phyloP scores from a whole-genome alignment of 1,140 invertebrate species.

The Hylaeus anthracinus region DNA sequence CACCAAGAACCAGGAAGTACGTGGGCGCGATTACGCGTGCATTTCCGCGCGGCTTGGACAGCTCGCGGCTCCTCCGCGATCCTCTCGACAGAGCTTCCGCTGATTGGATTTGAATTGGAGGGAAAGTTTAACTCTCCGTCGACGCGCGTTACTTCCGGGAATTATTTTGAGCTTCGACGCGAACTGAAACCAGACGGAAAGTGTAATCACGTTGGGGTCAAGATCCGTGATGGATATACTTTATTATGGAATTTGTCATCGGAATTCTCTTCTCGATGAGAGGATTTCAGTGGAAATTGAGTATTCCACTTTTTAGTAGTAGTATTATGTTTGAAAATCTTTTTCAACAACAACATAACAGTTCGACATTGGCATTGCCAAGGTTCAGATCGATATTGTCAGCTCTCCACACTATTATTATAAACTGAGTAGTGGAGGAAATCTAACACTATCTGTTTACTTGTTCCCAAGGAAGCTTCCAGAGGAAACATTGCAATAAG shows the following conservation, averaged over 20 bases:
- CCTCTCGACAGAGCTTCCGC: conserved; percentile 57
- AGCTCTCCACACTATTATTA: no score
- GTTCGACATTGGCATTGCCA: no score
- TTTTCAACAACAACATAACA: no score
- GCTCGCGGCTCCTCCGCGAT: conserved; percentile 24
- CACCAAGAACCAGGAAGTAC: conserved; percentile 27
- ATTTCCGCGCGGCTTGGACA: conserved; percentile 1
- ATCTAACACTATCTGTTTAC: no score
- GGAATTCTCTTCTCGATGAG: not conserved
- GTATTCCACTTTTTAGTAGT: no score
- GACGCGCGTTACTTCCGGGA: conserved; percentile 52
- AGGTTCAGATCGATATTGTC: no score
- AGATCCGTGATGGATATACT: conserved; percentile 11
- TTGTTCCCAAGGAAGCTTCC: no score
- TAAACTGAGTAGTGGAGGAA: no score
- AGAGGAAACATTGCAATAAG: no score
- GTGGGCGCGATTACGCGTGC: conserved; percentile 1
- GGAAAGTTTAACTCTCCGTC: conserved; percentile 53
- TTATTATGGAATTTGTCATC: conserved; percentile 29
- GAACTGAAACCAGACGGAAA: not conserved
- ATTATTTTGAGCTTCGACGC: conserved; percentile 32
- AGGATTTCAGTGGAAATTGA: not conserved
- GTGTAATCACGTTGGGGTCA: conserved; percentile 27
- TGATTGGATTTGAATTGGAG: conserved; percentile 76
- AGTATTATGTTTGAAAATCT: no score